Conservation (phyloP, 2,888 invertebrate genomes). For the Anodontia alba region DNA sequence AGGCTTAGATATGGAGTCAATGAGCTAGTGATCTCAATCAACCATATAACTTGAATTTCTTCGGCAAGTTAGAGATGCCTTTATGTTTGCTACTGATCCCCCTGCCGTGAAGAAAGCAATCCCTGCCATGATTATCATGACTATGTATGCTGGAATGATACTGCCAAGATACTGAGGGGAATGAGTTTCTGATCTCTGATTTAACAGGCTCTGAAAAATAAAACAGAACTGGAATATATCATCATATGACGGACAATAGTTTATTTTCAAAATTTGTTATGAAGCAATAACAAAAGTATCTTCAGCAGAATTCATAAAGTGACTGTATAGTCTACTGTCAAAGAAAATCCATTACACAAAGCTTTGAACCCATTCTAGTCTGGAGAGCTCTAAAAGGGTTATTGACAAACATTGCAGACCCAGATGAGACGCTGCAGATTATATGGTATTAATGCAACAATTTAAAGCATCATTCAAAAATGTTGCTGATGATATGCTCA, state of each 20-base stretch:
- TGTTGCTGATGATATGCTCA: no score
- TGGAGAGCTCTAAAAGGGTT: no score
- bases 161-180: constrained; percentile 76
- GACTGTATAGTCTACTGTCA: no score
- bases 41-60: constrained; percentile 30
- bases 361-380: no score
- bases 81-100: constrained; percentile 76
- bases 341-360: no score
- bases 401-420: no score
- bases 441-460: no score
- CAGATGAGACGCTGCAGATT: no score
- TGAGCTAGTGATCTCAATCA: constrained; percentile 40
- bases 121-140: constrained; percentile 73
- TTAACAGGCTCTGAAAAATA: constrained; percentile 80
- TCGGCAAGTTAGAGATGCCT: constrained; percentile 29
- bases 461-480: no score
- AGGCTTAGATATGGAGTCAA: no score
- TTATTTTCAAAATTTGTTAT: background rate
- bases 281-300: background rate
- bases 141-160: constrained; percentile 77
- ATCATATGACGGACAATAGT: background rate
- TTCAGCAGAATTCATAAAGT: background rate
- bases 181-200: constrained; percentile 67
- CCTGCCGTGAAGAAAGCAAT: constrained; percentile 80
- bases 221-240: no score